Evolutionary conservation across 2,797 vertebrate species (phyloP).

Genomic region (Macropodus opercularis): DNA sequence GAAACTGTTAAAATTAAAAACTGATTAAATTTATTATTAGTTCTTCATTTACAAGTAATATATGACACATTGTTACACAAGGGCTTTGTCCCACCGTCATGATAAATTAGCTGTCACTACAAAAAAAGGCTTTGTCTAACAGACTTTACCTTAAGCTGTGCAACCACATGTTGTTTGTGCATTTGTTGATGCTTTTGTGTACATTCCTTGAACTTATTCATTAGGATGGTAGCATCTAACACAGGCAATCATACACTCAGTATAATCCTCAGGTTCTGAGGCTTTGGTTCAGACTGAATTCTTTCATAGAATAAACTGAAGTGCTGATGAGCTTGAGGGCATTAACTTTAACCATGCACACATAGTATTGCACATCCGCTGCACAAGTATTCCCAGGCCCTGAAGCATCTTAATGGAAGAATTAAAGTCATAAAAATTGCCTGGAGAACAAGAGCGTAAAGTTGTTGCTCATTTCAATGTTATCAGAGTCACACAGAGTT

Average conservation of each 20-base stretch:
- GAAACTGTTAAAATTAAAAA: too few relatives aligned
- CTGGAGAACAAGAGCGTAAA: conserved; percentile 66
- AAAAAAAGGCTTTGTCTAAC: not conserved
- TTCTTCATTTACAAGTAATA: not conserved
- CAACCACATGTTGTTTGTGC: conserved; percentile 30
- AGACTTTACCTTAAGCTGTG: conserved; percentile 19
- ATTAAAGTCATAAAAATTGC: conserved; percentile 69
- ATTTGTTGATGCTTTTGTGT: conserved; percentile 28
- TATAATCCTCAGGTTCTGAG: conserved; percentile 52
- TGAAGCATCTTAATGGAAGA: conserved; percentile 69
- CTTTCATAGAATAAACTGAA: conserved; percentile 54
- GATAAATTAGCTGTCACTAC: not conserved
- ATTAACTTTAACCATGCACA: conserved; percentile 44
- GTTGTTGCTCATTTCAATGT: conserved; percentile 75
- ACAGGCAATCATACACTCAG: conserved; percentile 62
- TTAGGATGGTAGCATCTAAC: conserved; percentile 50
- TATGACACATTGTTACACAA: not conserved
- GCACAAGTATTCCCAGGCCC: conserved; percentile 67
- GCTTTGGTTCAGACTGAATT: conserved; percentile 53
- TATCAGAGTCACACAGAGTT: conserved; percentile 80
- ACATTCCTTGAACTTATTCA: conserved; percentile 28
- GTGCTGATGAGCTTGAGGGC: conserved; percentile 58
- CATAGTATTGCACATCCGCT: conserved; percentile 18
- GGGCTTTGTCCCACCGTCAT: not conserved
- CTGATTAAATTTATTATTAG: not conserved